Base-by-base conservation (phyloP, 2,113 vertebrate species). In the Orientallactaga bullata region DNA sequence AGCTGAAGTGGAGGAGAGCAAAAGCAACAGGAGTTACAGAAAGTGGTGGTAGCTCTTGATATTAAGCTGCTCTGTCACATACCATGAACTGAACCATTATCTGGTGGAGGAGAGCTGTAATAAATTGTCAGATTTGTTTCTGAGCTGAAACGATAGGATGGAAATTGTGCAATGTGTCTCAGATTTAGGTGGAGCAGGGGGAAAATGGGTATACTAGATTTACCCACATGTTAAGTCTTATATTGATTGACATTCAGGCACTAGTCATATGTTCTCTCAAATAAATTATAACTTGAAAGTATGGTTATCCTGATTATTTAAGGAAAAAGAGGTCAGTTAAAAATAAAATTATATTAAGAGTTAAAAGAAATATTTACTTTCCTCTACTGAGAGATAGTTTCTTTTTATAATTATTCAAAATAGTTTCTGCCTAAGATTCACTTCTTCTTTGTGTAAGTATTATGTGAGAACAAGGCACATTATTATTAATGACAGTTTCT, bases 91-190 rank as follows among this genome's bases (percentile, higher is more conserved):
- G 97, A 95, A 96, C 96, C 97, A 98, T 98, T 98, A 98, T 98
- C 97, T 98, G 95, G 95, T 96, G 95, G 96, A 96, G 96, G 95
- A 97, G 95, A 96, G 90, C 96, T 98, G 95, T 98, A 98, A 98
- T 98, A 98, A 98, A 98, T 98, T 97, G 97, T 98, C 96, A 98
- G 97, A 98, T 98, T 98, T 98, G 96, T 97, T 98, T 98, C 97
- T 97, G 97, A 97, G 95, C 91, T 47, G 51, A 98, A 98, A 97
- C 97, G 97, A 98, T 96, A 95, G 96, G 95, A 98, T 98, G 96
- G 97, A 97, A 98, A 98, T 97, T 97, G 96, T 95, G 68, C 93
- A 95, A 91, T 51, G 83, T 95, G 94, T 95, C 97, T 98, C 96
- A 97, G 93, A 95, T 97, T 92, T 63, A 63, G 51, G 66, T 90